These are phyloP conservation scores for Camelus dromedarius DNA, from an alignment of 2,113 vertebrate genomes.

Conservation along the genomic window DNA sequence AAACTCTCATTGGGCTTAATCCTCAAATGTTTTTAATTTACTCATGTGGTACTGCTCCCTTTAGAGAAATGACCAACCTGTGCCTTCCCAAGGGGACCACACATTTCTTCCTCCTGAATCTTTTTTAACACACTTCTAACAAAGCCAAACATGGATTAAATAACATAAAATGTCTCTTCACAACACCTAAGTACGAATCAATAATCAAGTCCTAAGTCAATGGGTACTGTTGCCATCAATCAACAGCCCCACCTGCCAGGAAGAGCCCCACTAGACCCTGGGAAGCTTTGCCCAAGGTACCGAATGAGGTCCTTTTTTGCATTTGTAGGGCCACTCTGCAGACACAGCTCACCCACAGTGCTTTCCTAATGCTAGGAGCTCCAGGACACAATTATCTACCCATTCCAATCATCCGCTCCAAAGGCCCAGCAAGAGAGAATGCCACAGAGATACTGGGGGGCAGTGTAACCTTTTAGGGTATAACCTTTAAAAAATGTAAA, in stretches of 20 bases:
- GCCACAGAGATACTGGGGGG: not conserved
- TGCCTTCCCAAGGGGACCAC: constrained; percentile 8
- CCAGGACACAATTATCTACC: accelerated
- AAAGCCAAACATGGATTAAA: constrained; percentile 11
- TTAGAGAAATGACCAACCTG: not conserved
- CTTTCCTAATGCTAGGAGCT: not conserved
- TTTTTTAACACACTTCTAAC: not conserved
- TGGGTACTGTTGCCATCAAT: not conserved
- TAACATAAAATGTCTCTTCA: not conserved
- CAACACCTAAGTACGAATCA: not conserved
- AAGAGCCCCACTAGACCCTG: not conserved
- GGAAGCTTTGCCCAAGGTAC: not conserved
- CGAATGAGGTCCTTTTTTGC: not conserved
- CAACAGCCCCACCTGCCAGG: not conserved
- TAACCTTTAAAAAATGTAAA: not conserved
- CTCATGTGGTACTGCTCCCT: not conserved
- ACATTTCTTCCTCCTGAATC: constrained; percentile 7
- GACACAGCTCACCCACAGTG: not conserved
- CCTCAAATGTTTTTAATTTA: not conserved
- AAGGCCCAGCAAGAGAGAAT: not conserved
- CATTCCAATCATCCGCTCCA: not conserved
- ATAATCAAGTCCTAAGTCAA: not conserved
- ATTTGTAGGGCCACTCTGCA: too few relatives aligned
- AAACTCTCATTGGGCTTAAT: not conserved
- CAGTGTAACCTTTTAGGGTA: not conserved